Base-by-base conservation (phyloP, 2,113 vertebrate genomes). In the Varanus komodoensis region DNA sequence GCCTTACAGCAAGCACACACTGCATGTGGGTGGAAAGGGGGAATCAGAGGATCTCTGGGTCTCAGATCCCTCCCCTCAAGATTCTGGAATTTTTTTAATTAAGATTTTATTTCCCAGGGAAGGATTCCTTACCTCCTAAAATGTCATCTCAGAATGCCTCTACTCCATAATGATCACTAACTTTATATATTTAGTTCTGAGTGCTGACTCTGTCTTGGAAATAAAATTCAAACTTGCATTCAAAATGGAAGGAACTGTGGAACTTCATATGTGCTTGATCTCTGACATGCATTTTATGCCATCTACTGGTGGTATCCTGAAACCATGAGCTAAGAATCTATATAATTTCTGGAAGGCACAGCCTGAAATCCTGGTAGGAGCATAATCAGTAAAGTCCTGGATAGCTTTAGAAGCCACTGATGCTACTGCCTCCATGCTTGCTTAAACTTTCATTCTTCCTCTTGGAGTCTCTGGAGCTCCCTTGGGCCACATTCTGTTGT, bases 1-100 rank as follows among this genome's bases (percentile, higher is more conserved):
- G 77, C 17, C 15, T 11, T 29, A 8, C 91, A 87, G 87, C n/a
- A 21, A 29, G 68, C 0, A 0, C 1, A 71, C 68, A 52, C 71
- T 67, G 57, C 64, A 1, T 52, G 91, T 50, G 90, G 78, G 32
- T 67, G 85, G 85, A 52, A 85, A 27, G 64, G 82, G 87, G 82
- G 57, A 90, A 84, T n/a, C 12, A 0, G 67, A 1, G 64, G 29
- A 48, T 82, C 32, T 79, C 52, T 57, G 32, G 21, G n/a, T 54
- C 19, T 85, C 61, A 52, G n/a, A n/a, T 14, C 34, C 3, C 25
- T 32, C 3, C 23, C 27, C 64, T 29, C 44, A 68, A 61, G 12
- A 54, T 85, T 29, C 44, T 78, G 23, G 34, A 38, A 69, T 32
- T 85, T 21, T 6, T 15, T 67, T 73, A 74, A 29, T 57, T 44